These are phyloP conservation scores for Agrilus cyanescens DNA, from an alignment of 2,888 invertebrate genomes.

Conservation along the genomic window DNA sequence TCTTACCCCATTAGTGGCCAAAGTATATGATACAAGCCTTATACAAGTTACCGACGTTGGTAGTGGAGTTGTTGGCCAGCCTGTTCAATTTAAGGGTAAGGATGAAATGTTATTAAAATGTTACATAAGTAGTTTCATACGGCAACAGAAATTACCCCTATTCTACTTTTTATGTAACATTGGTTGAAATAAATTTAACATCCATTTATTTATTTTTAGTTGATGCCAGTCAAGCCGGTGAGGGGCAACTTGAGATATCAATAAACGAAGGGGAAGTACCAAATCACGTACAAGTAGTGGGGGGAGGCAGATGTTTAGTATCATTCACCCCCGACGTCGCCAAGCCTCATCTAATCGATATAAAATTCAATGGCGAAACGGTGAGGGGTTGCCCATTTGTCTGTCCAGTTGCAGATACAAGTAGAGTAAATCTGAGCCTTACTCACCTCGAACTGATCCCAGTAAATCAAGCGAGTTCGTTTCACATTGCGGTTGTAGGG, in stretches of 20 bases:
- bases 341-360: constrained; percentile 85
- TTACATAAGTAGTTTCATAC: background rate
- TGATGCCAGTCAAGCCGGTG: constrained; percentile 96
- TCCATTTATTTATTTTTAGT: constrained; percentile 47
- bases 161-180: background rate
- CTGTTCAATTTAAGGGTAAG: constrained; percentile 90
- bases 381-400: constrained; percentile 85
- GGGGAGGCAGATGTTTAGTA: constrained; percentile 87
- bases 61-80: constrained; percentile 88
- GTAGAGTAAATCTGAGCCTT: constrained; percentile 60
- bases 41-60: constrained; percentile 92
- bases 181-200: constrained; percentile 1
- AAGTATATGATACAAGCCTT: constrained; percentile 88
- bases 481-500: constrained; percentile 67
- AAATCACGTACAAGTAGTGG: constrained; percentile 94
- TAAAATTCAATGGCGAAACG: constrained; percentile 91
- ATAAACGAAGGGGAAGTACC: constrained; percentile 99
- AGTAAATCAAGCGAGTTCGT: constrained; percentile 66
- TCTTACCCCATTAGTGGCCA: constrained; percentile 80
- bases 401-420: constrained; percentile 71
- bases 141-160: background rate
- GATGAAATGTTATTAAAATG: background rate
- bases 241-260: constrained; percentile 97
- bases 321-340: constrained; percentile 88
- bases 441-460: constrained; percentile 73